phyloP scores from a whole-genome alignment of 2,797 vertebrate species.

The Acanthurus leucopareius region DNA sequence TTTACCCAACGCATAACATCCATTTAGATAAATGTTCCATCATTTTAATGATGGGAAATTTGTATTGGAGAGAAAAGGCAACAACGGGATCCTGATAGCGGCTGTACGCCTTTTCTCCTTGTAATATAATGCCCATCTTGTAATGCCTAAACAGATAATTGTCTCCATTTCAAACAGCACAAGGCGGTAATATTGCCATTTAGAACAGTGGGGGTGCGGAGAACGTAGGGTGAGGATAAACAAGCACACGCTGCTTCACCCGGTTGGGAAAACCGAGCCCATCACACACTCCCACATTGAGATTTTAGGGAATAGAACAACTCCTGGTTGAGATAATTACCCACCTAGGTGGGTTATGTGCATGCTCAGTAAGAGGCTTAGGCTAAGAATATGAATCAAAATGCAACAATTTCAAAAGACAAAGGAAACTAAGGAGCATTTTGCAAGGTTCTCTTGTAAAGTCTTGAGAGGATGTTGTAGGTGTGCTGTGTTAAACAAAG shows the following conservation, averaged over 20 bases:
- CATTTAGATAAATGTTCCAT: constrained; percentile 87
- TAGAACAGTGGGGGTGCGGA: constrained; percentile 81
- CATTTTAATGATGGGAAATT: constrained; percentile 83
- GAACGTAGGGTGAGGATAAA: constrained; percentile 81
- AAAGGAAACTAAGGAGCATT: constrained; percentile 65
- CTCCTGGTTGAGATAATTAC: constrained; percentile 84
- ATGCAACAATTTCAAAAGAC: constrained; percentile 75
- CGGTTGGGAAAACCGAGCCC: constrained; percentile 75
- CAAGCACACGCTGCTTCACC: constrained; percentile 77
- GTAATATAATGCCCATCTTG: constrained; percentile 78
- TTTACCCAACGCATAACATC: constrained; percentile 86
- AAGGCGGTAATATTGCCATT: constrained; percentile 82
- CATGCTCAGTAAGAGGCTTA: constrained; percentile 72
- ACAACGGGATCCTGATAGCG: constrained; percentile 74
- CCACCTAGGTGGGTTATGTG: constrained; percentile 81
- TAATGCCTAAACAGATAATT: constrained; percentile 88
- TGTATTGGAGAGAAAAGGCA: constrained; percentile 68
- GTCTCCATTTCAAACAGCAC: constrained; percentile 84
- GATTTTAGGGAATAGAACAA: constrained; percentile 79
- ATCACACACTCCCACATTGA: constrained; percentile 81
- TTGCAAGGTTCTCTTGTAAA: constrained; percentile 55
- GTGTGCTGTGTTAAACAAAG: constrained; percentile 44
- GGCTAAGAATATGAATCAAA: constrained; percentile 77
- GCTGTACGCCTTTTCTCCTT: constrained; percentile 74
- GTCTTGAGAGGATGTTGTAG: constrained; percentile 26